A percentile compares a stretch with the other conserved stretches of the same genome.
phyloP scores from a whole-genome alignment of 2,797 vertebrate species.

The Neomorphus geoffroyi region DNA sequence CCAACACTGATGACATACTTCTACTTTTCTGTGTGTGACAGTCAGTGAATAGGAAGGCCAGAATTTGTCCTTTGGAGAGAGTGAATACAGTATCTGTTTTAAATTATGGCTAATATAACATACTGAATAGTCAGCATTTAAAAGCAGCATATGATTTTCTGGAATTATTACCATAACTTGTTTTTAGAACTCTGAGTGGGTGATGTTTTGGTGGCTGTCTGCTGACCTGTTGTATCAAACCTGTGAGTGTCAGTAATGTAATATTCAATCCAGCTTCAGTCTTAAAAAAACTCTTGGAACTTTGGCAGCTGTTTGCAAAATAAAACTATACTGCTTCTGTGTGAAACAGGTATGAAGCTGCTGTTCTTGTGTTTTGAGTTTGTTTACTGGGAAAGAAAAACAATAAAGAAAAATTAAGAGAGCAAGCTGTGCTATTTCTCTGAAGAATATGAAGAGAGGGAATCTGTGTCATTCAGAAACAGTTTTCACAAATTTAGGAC shows the following conservation, averaged over 20 bases:
- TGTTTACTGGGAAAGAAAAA: background rate
- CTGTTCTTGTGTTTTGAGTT: background rate
- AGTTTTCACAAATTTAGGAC: fast-evolving
- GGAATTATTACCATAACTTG: background rate
- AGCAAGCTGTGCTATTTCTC: fast-evolving
- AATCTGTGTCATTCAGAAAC: fast-evolving
- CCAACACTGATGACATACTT: background rate
- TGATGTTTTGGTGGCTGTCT: background rate
- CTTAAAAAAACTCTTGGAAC: background rate
- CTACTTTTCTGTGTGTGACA: background rate
- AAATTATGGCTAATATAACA: background rate
- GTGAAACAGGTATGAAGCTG: background rate
- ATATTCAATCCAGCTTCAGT: background rate
- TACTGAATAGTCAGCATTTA: background rate
- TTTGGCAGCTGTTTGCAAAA: background rate
- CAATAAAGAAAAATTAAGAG: background rate
- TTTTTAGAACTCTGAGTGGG: background rate
- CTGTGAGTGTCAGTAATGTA: background rate
- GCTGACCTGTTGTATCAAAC: background rate
- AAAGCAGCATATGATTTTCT: background rate
- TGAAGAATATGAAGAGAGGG: background rate
- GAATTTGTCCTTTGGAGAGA: background rate
- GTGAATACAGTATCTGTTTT: background rate
- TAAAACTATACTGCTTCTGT: background rate
- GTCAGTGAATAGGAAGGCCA: background rate